Conservation (phyloP, 2,797 vertebrate species). For the Poecilia picta region DNA sequence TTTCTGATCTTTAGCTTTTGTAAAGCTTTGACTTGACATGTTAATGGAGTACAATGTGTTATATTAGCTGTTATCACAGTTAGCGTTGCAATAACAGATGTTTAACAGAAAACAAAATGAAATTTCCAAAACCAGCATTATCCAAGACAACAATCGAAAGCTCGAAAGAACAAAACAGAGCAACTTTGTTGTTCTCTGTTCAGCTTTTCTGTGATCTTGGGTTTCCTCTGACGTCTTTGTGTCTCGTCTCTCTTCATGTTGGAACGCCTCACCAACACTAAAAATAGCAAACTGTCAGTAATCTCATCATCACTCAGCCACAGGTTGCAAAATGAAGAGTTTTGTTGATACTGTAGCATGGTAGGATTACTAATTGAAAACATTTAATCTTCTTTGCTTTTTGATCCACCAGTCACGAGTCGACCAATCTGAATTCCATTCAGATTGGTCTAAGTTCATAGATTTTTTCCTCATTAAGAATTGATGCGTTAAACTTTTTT, state of each 20-base stretch:
- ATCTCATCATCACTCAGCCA: neutral
- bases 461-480: neutral
- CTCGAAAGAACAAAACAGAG: neutral
- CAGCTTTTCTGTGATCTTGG: neutral
- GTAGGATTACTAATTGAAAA: neutral
- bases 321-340: neutral
- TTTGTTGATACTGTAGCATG: neutral
- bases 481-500: neutral
- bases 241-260: neutral
- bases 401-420: neutral
- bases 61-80: neutral
- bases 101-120: neutral
- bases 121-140: neutral
- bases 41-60: neutral
- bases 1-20: neutral
- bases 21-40: neutral
- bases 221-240: neutral
- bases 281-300: neutral
- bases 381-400: neutral
- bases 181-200: neutral
- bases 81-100: neutral
- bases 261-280: neutral
- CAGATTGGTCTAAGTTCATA: neutral
- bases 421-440: neutral
- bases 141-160: neutral